Conservation (phyloP, 1,140 invertebrate species). For the Bombus ignitus region DNA sequence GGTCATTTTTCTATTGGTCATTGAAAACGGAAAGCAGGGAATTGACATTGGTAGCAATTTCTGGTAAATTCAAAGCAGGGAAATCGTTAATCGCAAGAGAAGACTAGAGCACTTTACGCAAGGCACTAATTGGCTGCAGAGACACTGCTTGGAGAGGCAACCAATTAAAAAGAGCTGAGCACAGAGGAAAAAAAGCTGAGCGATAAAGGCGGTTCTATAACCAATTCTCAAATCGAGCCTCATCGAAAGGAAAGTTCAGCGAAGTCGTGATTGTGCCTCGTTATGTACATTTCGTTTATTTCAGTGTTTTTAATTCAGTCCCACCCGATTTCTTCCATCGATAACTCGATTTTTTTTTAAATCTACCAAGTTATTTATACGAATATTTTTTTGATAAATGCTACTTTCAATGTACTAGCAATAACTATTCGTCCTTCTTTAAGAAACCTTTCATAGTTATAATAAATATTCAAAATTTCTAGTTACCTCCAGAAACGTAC, state of each 20-base stretch:
- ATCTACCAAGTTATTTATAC: neutral
- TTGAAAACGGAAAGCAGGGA: too few relatives aligned
- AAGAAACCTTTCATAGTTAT: neutral
- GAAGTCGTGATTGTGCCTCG: neutral
- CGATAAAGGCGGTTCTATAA: constrained; percentile 57
- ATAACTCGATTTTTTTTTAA: neutral
- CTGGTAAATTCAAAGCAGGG: constrained; percentile 25
- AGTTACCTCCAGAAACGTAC: constrained; percentile 1
- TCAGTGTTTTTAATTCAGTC: neutral
- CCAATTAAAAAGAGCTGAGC: constrained; percentile 69
- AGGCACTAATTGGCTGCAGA: constrained; percentile 77
- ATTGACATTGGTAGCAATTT: neutral
- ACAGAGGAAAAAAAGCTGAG: constrained; percentile 63
- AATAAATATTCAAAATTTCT: neutral
- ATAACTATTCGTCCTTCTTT: too few relatives aligned
- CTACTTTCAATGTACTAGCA: too few relatives aligned
- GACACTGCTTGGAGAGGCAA: constrained; percentile 60
- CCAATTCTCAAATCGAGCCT: constrained; percentile 59
- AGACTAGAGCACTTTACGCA: constrained; percentile 64
- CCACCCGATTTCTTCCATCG: neutral
- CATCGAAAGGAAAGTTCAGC: constrained; percentile 22
- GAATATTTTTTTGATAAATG: neutral
- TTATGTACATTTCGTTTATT: constrained; percentile 14
- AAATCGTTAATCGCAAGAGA: constrained; percentile 43
- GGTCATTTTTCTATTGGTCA: too few relatives aligned